These are phyloP conservation scores for Lithobates pipiens DNA, from an alignment of 2,797 vertebrate species.

Conservation along the genomic window DNA sequence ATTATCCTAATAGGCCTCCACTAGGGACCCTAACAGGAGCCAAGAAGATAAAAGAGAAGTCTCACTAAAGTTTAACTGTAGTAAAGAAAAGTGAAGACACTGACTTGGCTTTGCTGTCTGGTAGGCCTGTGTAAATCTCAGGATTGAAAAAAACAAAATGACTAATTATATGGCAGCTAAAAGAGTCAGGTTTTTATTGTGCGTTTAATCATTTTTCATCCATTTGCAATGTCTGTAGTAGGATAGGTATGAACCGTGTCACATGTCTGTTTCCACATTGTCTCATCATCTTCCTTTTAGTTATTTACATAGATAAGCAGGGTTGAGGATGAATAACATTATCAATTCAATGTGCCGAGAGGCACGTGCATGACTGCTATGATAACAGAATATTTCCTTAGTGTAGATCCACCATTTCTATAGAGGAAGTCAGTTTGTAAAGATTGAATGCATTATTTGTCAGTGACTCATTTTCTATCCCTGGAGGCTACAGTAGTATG, in stretches of 20 bases:
- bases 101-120: too few relatives aligned
- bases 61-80: too few relatives aligned
- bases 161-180: too few relatives aligned
- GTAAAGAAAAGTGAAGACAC: too few relatives aligned
- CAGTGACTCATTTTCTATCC: background rate
- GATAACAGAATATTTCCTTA: background rate
- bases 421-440: background rate
- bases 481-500: background rate
- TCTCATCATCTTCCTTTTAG: background rate
- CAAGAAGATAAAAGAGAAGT: too few relatives aligned
- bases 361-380: background rate
- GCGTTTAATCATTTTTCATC: too few relatives aligned
- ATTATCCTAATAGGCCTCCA: too few relatives aligned
- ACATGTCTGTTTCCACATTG: background rate
- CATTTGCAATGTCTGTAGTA: too few relatives aligned
- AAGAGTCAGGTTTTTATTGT: too few relatives aligned
- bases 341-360: background rate
- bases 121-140: too few relatives aligned
- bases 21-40: too few relatives aligned
- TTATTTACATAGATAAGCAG: background rate
- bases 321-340: background rate
- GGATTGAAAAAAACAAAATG: too few relatives aligned
- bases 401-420: background rate
- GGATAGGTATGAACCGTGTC: background rate
- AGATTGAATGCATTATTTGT: background rate